phyloP scores from a whole-genome alignment of 2,888 invertebrate species.

The Leptothorax acervorum region DNA sequence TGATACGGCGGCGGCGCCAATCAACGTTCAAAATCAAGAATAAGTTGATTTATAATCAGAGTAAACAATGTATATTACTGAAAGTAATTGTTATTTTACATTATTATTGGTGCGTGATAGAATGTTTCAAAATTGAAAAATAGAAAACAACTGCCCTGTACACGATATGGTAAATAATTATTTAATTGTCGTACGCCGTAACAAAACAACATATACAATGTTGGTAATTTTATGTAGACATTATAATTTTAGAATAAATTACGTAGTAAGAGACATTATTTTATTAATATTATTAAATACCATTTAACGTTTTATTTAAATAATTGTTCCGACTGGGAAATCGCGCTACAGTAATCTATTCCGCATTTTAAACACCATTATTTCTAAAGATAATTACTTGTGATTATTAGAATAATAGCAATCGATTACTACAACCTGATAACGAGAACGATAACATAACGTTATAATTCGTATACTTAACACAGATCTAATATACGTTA shows the following conservation, averaged over 20 bases:
- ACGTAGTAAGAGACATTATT: constrained; percentile 22
- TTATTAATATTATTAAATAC: constrained; percentile 41
- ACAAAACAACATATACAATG: constrained; percentile 3
- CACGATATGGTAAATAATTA: constrained; percentile 25
- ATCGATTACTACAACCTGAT: constrained; percentile 30
- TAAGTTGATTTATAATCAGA: constrained; percentile 66
- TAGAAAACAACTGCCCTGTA: background rate
- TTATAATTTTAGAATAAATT: constrained; percentile 40
- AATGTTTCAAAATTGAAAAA: constrained; percentile 23
- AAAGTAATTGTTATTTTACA: constrained; percentile 42
- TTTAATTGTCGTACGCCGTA: constrained; percentile 5
- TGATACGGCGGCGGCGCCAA: constrained; percentile 56
- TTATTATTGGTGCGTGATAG: constrained; percentile 26
- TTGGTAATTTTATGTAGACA: constrained; percentile 24
- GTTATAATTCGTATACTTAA: constrained; percentile 17
- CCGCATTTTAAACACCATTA: constrained; percentile 31
- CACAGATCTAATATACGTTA: background rate
- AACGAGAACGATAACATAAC: constrained; percentile 13
- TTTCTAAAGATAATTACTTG: constrained; percentile 22
- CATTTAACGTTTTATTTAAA: constrained; percentile 35
- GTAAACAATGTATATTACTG: background rate
- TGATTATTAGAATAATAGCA: constrained; percentile 33
- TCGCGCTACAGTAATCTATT: constrained; percentile 13
- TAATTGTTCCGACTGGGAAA: constrained; percentile 28
- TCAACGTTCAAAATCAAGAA: constrained; percentile 69